Evolutionary conservation across 2,888 invertebrate genomes (phyloP).

Genomic region (Perizoma affinitatum): DNA sequence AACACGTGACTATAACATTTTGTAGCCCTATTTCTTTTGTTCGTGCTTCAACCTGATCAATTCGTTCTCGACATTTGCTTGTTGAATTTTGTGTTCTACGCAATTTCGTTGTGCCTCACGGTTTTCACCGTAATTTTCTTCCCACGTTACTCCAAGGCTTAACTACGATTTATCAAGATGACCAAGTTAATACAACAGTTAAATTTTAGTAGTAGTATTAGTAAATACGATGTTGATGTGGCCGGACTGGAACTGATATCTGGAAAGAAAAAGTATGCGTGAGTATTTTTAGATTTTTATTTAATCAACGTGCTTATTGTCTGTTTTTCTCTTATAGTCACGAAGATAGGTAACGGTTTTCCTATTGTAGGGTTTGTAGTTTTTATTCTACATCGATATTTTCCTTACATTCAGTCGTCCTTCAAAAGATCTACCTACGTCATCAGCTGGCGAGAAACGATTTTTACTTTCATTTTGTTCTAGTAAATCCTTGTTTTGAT

Average conservation of each 20-base stretch:
- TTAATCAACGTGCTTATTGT: conserved; percentile 26
- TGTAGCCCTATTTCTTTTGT: conserved; percentile 41
- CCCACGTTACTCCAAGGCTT: conserved; percentile 69
- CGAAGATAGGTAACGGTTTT: conserved; percentile 3
- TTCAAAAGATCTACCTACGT: conserved; percentile 25
- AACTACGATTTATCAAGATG: conserved; percentile 79
- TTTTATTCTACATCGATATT: no score
- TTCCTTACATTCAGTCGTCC: conserved; percentile 3
- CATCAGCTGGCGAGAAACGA: conserved; percentile 14
- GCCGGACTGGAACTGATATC: conserved; percentile 59
- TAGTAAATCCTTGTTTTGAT: conserved; percentile 1
- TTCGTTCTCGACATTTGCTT: conserved; percentile 43
- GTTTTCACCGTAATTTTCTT: conserved; percentile 71
- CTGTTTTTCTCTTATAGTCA: conserved; percentile 21
- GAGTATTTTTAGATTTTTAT: conserved; percentile 48
- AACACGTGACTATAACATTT: conserved; percentile 44
- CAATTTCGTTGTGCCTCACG: conserved; percentile 60
- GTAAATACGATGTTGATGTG: conserved; percentile 70
- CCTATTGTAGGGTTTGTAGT: neutral
- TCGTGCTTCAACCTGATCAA: conserved; percentile 49
- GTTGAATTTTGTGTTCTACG: conserved; percentile 56
- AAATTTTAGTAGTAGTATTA: conserved; percentile 83
- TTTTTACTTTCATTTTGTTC: conserved; percentile 25
- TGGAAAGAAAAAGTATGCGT: conserved; percentile 64
- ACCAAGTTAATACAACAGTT: conserved; percentile 82